A percentile compares a stretch with the other conserved stretches of the same genome.
Conservation (phyloP, 1,140 invertebrate genomes). For the Heliconius melpomene region DNA sequence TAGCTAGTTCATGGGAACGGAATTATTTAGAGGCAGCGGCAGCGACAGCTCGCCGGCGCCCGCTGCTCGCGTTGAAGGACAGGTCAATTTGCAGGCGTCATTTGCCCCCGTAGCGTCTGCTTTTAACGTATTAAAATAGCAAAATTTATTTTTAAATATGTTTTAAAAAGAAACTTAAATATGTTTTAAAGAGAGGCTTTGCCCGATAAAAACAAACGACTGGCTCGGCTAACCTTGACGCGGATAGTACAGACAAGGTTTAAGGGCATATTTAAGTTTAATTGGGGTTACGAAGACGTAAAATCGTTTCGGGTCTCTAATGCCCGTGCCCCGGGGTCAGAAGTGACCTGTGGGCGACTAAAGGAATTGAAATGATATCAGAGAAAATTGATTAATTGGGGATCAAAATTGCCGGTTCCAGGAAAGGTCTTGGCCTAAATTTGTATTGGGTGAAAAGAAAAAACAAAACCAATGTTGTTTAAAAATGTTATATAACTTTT, state of each 20-base stretch:
- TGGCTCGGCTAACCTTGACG: constrained; percentile 48
- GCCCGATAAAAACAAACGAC: neutral
- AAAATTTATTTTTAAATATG: neutral
- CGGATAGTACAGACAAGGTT: constrained; percentile 52
- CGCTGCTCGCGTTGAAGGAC: constrained; percentile 66
- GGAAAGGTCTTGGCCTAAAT: constrained; percentile 29
- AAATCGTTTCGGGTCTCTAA: constrained; percentile 69
- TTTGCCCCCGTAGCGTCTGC: constrained; percentile 60
- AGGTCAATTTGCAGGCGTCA: constrained; percentile 76
- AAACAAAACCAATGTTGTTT: neutral
- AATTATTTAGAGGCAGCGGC: constrained; percentile 68
- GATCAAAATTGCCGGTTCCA: constrained; percentile 61
- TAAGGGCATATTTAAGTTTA: constrained; percentile 76
- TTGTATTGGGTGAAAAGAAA: constrained; percentile 19
- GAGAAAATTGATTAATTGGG: constrained; percentile 78
- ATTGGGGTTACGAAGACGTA: constrained; percentile 68
- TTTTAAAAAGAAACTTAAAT: constrained; percentile 12
- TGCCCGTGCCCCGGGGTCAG: constrained; percentile 67
- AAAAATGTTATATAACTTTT: neutral
- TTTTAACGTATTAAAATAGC: constrained; percentile 48
- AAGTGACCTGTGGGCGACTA: constrained; percentile 58
- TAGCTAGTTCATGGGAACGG: constrained; percentile 79
- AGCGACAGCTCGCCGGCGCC: constrained; percentile 70
- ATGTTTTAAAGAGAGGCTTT: neutral
- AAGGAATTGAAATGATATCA: constrained; percentile 72